Evolutionary conservation across 2,888 invertebrate genomes (phyloP).

Genomic region (Linyphia triangularis): DNA sequence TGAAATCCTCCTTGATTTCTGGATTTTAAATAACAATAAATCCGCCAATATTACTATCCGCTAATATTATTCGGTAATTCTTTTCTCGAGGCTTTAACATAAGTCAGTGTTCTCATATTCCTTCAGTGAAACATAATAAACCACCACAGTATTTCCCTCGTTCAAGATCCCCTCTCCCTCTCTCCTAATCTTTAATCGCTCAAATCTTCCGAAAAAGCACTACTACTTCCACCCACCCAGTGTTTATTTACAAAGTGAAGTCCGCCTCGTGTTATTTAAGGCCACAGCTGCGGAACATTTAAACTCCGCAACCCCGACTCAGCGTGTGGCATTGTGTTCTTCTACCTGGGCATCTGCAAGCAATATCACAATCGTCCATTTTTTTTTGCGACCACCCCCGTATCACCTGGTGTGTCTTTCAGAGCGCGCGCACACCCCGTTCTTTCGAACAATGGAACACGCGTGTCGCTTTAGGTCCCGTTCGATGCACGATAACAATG

Average conservation of each 20-base stretch:
- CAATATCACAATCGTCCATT: constrained; percentile 49
- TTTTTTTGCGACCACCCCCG: background rate
- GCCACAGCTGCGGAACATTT: constrained; percentile 58
- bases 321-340: constrained; percentile 49
- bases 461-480: constrained; percentile 18
- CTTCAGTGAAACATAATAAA: too few species aligned
- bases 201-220: constrained; percentile 3
- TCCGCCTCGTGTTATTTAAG: constrained; percentile 22
- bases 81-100: too few species aligned
- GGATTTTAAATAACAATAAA: too few species aligned
- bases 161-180: background rate
- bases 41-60: too few species aligned
- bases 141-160: background rate
- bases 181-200: background rate
- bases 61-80: too few species aligned
- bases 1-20: too few species aligned
- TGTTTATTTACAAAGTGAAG: constrained; percentile 12
- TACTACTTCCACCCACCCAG: background rate
- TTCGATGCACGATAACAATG: background rate
- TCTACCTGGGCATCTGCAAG: constrained; percentile 54
- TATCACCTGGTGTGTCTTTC: constrained; percentile 64
- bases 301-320: constrained; percentile 34
- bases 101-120: too few species aligned
- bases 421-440: constrained; percentile 28
- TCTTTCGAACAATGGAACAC: constrained; percentile 49